Percentiles rank a stretch among this genome's conserved stretches.
Evolutionary conservation across 2,888 invertebrate genomes (phyloP).

Genomic region (Drosophila setosimentum): DNA sequence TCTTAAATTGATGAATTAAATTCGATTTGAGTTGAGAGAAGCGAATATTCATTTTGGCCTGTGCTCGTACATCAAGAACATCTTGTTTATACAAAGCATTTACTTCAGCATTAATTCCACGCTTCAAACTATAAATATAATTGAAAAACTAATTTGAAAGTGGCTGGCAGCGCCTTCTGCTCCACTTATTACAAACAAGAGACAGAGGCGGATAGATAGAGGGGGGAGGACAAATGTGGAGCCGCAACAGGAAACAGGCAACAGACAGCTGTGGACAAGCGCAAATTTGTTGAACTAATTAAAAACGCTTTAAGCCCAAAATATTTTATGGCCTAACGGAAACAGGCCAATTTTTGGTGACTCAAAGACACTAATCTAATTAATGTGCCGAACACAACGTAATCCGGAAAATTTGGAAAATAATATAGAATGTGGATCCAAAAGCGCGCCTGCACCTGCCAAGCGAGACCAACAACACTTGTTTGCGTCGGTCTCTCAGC

Average conservation of each 20-base stretch:
- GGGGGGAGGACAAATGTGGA: not conserved
- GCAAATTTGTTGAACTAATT: slow-evolving; percentile 71
- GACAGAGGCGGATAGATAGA: not conserved
- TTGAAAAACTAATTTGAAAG: slow-evolving; percentile 72
- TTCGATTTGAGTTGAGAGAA: not conserved
- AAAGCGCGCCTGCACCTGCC: slow-evolving; percentile 39
- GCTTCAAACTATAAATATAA: slow-evolving; percentile 70
- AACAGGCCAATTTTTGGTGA: slow-evolving; percentile 20
- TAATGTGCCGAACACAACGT: slow-evolving; percentile 58
- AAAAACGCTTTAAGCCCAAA: slow-evolving; percentile 72
- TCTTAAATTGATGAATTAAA: not conserved
- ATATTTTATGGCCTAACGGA: slow-evolving; percentile 44
- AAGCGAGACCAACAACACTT: slow-evolving; percentile 38
- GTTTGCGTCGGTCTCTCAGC: slow-evolving; percentile 27
- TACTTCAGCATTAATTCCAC: slow-evolving; percentile 48
- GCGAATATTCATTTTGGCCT: not conserved
- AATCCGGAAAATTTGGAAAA: slow-evolving; percentile 18
- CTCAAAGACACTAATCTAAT: slow-evolving; percentile 60
- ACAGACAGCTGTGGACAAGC: slow-evolving; percentile 6
- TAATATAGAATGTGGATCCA: slow-evolving; percentile 11
- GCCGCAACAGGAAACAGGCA: slow-evolving; percentile 1
- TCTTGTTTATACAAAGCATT: slow-evolving; percentile 21
- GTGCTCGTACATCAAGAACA: not conserved
- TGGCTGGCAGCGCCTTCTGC: slow-evolving; percentile 3
- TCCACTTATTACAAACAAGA: slow-evolving; percentile 38